Base-by-base conservation (phyloP, 2,888 invertebrate genomes). In the Parnassius apollo region DNA sequence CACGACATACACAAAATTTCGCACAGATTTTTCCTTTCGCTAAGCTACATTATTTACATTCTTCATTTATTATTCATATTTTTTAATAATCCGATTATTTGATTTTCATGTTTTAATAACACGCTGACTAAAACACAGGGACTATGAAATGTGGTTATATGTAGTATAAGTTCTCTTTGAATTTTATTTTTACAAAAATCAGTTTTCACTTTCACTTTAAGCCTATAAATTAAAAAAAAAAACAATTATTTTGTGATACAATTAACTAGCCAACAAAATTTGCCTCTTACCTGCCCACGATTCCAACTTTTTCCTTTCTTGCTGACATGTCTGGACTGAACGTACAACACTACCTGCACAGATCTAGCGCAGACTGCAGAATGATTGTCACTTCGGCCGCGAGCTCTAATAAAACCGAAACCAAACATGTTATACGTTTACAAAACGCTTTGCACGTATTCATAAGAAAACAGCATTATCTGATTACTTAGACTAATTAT, bases 301-400 rank as follows among this genome's bases (percentile, higher is more conserved):
- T 96, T 68, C 95, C 95, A 71, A 96, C 93, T 88, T 95, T 95
- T 85, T 94, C 94, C 61, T 86, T 92, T 80, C 93, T 82, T 66
- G 85, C 73, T 67, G 87, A 83, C 90, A 89, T 89, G 61, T 64
- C 70, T 45, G 54, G 35, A 25, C n/a, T n/a, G 11, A 18, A 59
- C 65, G 71, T 77, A 71, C 65, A 58, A 56, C 57, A 61, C 61
- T 44, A 45, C 48, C 1, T 48, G 18, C 18, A 52, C 13, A 53
- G 57, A 57, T 35, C 48, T 53, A 42, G 25, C 22, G 53, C 42
- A 10, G 64, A 64, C 52, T 85, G 85, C 42, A 10, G 64, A 64
- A 56, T 85, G 85, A 77, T 70, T 69, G 70, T 59, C 55, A 56
- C 66, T 55, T 62, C 61, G 63, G 60, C 58, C 65, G 70, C 70